A percentile compares a stretch with the other conserved stretches of the same genome.
phyloP scores from a whole-genome alignment of 2,888 invertebrate genomes.

The Drosophila percnosoma region DNA sequence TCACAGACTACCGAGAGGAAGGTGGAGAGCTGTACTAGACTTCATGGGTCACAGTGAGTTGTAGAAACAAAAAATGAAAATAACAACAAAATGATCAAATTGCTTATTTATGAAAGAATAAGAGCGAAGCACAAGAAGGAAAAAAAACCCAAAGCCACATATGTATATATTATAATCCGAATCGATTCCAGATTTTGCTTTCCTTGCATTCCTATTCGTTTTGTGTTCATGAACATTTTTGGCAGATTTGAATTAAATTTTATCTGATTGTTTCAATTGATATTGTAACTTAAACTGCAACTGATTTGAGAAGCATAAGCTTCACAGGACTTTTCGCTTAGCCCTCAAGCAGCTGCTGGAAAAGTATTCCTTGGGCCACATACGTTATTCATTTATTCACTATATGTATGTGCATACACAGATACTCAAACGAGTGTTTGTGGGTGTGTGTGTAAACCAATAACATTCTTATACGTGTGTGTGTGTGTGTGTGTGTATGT shows the following conservation, averaged over 20 bases:
- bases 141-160: neutral
- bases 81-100: neutral
- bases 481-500: conserved; percentile 14
- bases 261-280: neutral
- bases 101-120: neutral
- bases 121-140: neutral
- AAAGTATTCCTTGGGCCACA: conserved; percentile 38
- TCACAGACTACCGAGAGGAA: neutral
- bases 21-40: neutral
- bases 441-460: neutral
- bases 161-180: neutral
- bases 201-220: neutral
- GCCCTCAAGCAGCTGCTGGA: conserved; percentile 39
- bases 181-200: neutral
- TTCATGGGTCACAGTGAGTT: neutral
- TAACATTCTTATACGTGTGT: conserved; percentile 1
- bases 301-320: neutral
- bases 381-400: conserved; percentile 57
- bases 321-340: conserved; percentile 31
- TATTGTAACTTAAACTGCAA: neutral
- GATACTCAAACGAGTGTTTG: conserved; percentile 3
- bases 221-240: neutral
- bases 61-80: neutral
- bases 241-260: neutral
- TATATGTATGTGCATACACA: conserved; percentile 13